Evolutionary conservation across 2,888 invertebrate species (phyloP), one percentile per base, ranked within the genome.

Genomic region (Spodoptera littoralis): DNA sequence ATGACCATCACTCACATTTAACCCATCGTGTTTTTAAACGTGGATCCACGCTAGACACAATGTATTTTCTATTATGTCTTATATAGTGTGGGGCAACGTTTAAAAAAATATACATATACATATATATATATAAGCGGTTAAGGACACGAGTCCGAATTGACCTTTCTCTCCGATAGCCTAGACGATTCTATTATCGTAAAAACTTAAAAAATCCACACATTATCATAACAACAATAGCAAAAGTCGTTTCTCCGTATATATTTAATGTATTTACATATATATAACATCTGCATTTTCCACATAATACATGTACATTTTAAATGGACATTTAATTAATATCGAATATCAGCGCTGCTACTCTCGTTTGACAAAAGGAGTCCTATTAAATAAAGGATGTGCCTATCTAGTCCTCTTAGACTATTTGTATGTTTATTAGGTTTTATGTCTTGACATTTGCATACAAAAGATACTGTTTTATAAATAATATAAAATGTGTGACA

Each of bases 301-400:
- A 44, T 71, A 71, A 54, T 71, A 27, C 0, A 71, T 55, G 72
- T 3, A 71, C 49, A 67, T 67, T 30, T 71, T 54, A 51, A 54
- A 64, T 68, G 0, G 43, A 11, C 22, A 27, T 47, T 71, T 55
- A 63, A 67, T 71, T 65, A 70, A 52, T 48, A 18, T 8, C 0
- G 27, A 41, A 45, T 44, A 62, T 52, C 27, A 52, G 36, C 41
- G 27, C 11, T 22, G 46, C 41, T 47, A 44, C 18, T 12, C 36
- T 36, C 36, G 47, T 62, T 36, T 43, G 18, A 64, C 50, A 46
- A 52, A 65, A 52, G 18, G 13, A 5, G 24, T 4, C 48, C 46
- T 47, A 22, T 4, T 24, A 12, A 12, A 11, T 44, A 27, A 12
- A 30, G 44, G 12, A 69, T 70, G 22, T 62, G 24, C n/a, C 43